Evolutionary conservation across 2,888 invertebrate species (phyloP).

Genomic region (Harpalus rufipes): DNA sequence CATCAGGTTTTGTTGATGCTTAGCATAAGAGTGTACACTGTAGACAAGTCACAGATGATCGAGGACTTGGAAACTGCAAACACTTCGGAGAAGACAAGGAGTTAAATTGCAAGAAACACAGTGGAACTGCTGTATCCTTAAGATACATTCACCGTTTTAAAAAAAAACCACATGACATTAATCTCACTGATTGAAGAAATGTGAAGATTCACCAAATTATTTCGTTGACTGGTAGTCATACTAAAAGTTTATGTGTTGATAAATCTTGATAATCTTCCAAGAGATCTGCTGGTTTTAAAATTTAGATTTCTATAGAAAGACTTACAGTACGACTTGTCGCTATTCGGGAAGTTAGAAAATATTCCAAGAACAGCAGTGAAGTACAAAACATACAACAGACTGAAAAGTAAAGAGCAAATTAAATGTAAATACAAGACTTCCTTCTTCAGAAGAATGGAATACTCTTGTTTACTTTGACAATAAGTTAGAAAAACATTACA

Average conservation of each 20-base stretch:
- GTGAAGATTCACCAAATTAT: too few relatives aligned
- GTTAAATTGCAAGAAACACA: neutral
- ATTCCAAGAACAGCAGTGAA: neutral
- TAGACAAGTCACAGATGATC: constrained; percentile 20
- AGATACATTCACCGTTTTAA: too few relatives aligned
- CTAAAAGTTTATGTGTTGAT: too few relatives aligned
- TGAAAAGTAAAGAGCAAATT: constrained; percentile 6
- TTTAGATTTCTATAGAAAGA: neutral
- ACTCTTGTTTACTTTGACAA: neutral
- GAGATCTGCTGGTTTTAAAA: neutral
- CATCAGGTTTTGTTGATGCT: constrained; percentile 15
- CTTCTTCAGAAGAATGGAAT: neutral
- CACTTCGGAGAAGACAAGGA: neutral
- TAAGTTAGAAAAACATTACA: neutral
- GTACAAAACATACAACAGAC: constrained; percentile 11
- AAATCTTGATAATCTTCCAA: too few relatives aligned
- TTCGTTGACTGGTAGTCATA: too few relatives aligned
- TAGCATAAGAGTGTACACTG: constrained; percentile 14
- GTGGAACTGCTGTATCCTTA: neutral
- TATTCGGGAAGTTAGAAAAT: neutral
- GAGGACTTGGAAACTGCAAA: constrained; percentile 11
- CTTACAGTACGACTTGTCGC: neutral
- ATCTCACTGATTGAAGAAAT: too few relatives aligned
- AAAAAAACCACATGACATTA: too few relatives aligned
- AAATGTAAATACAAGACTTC: neutral